These are phyloP conservation scores for Rhinella marina DNA, from an alignment of 2,797 vertebrate species.

Conservation along the genomic window DNA sequence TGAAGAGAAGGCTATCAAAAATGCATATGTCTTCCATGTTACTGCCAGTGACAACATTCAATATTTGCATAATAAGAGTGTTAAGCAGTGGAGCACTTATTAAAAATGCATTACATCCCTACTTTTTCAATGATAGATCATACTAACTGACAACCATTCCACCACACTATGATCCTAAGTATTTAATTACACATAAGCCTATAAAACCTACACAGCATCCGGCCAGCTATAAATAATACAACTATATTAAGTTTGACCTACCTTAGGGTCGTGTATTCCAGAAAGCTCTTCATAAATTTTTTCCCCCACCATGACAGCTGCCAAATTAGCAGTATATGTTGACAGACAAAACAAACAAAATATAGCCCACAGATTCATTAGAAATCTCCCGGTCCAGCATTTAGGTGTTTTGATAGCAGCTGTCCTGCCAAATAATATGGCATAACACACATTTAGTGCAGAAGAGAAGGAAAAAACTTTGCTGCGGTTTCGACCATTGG, in stretches of 20 bases:
- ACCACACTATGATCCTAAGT: constrained; percentile 11
- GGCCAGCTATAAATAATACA: constrained; percentile 17
- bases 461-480: constrained; percentile 97
- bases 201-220: neutral
- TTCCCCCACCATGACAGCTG: constrained; percentile 98
- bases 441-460: constrained; percentile 95
- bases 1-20: constrained; percentile 9
- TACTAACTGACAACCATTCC: constrained; percentile 22
- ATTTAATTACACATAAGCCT: constrained; percentile 17
- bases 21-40: constrained; percentile 35
- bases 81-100: constrained; percentile 34
- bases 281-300: constrained; percentile 98
- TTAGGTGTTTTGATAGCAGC: constrained; percentile 95
- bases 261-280: constrained; percentile 98
- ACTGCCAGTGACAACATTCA: constrained; percentile 27
- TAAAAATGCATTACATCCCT: constrained; percentile 40
- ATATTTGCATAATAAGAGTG: constrained; percentile 37
- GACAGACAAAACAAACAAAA: constrained; percentile 98
- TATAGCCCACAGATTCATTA: constrained; percentile 99
- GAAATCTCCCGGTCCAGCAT: constrained; percentile 97
- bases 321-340: constrained; percentile 95
- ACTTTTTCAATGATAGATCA: constrained; percentile 30
- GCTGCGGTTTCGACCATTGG: constrained; percentile 89
- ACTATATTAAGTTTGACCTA: constrained; percentile 67
- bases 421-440: constrained; percentile 95